These are phyloP conservation scores for Heliconius nattereri DNA, from an alignment of 1,140 invertebrate genomes.

Conservation along the genomic window DNA sequence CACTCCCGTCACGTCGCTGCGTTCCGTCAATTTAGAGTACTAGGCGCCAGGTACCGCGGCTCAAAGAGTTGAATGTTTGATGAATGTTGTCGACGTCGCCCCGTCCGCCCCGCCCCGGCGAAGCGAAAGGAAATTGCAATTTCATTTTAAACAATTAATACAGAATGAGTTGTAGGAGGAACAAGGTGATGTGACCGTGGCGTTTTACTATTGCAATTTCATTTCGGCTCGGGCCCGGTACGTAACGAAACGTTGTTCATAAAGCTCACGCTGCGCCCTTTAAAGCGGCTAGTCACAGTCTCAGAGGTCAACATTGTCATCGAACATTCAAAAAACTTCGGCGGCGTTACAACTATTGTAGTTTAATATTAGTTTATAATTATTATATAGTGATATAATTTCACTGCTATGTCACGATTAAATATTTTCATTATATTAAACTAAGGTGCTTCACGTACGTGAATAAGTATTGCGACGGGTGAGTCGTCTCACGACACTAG, in stretches of 20 bases:
- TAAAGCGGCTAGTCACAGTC: constrained; percentile 28
- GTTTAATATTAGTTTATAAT: constrained; percentile 18
- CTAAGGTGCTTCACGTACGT: constrained; percentile 39
- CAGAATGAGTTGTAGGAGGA: background rate
- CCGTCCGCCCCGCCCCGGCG: constrained; percentile 40
- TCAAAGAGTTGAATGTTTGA: constrained; percentile 82
- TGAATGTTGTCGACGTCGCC: constrained; percentile 71
- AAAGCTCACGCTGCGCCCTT: constrained; percentile 34
- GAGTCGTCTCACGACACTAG: constrained; percentile 24
- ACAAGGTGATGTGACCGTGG: background rate
- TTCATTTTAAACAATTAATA: background rate
- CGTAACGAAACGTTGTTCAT: constrained; percentile 25
- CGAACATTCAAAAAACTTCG: constrained; percentile 73
- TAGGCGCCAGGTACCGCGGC: constrained; percentile 44
- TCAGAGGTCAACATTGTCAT: constrained; percentile 73
- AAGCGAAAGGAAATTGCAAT: constrained; percentile 37
- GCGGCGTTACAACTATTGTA: constrained; percentile 37
- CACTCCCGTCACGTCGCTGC: constrained; percentile 30
- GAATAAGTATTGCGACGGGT: constrained; percentile 11
- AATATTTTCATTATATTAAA: constrained; percentile 30
- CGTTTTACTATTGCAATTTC: constrained; percentile 36
- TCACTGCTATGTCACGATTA: constrained; percentile 33
- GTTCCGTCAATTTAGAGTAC: constrained; percentile 38
- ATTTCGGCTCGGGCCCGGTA: constrained; percentile 30
- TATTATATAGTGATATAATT: constrained; percentile 25